Conservation (phyloP, 2,113 vertebrate species). For the Asarcornis scutulata region DNA sequence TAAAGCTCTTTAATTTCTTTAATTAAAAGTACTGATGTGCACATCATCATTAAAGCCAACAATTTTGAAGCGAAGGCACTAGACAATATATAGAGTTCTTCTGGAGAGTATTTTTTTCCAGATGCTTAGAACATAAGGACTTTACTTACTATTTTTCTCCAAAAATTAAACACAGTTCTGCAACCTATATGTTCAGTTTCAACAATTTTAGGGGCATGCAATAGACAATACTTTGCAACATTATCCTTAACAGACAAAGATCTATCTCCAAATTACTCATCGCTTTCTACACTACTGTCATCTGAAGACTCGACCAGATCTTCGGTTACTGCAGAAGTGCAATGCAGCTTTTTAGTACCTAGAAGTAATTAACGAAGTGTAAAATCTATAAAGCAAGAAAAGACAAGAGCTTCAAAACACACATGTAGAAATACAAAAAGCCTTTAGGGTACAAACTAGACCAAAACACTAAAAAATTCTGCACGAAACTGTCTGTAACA, state of each 20-base stretch:
- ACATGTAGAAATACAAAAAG: fast-evolving
- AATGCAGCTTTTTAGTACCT: background rate
- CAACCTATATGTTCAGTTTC: background rate
- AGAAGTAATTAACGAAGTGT: background rate
- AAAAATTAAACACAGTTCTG: background rate
- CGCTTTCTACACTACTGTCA: constrained; percentile 62
- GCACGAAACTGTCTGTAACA: background rate
- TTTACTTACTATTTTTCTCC: background rate
- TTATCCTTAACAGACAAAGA: background rate
- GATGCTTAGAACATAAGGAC: background rate
- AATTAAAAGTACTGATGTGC: background rate
- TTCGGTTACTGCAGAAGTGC: background rate
- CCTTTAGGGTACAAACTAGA: background rate
- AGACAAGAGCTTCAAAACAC: background rate
- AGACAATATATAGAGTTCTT: background rate
- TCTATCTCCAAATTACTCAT: background rate
- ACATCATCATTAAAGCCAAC: background rate
- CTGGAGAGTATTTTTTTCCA: background rate
- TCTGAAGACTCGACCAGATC: constrained; percentile 24
- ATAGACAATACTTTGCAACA: background rate
- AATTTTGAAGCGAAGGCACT: background rate
- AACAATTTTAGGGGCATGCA: background rate
- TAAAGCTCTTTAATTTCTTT: background rate
- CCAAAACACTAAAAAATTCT: background rate
- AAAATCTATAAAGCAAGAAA: background rate